Conservation (phyloP, 2,797 vertebrate species). For the Sebastes paucispinis region DNA sequence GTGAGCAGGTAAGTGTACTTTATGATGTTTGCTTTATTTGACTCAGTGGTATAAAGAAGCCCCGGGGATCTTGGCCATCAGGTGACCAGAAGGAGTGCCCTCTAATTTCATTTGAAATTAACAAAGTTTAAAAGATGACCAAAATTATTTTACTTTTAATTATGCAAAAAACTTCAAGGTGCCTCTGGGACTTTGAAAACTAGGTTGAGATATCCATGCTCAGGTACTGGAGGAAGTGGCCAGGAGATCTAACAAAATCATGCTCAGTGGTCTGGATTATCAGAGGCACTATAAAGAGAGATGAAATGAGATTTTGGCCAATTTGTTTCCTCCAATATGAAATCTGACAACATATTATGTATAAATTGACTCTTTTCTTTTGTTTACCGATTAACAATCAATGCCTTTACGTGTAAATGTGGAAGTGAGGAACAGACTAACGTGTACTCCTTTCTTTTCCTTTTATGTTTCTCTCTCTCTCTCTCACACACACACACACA, state of each 20-base stretch:
- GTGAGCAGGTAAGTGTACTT: background rate
- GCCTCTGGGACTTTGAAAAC: background rate
- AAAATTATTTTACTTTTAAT: slow-evolving; percentile 15
- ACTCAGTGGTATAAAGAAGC: background rate
- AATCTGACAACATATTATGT: background rate
- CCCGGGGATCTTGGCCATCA: background rate
- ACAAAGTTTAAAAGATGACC: background rate
- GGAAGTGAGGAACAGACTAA: background rate
- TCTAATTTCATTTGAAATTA: background rate
- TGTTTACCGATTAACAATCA: background rate
- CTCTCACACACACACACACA: background rate
- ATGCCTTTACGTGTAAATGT: background rate
- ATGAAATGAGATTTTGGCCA: background rate
- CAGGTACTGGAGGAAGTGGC: background rate
- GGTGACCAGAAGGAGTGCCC: background rate
- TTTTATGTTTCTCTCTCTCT: background rate
- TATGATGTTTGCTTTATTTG: background rate
- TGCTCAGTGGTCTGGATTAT: background rate
- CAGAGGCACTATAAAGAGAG: background rate
- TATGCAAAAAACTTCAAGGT: background rate
- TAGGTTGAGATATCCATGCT: background rate
- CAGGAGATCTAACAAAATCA: background rate
- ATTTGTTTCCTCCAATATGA: background rate
- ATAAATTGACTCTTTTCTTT: background rate
- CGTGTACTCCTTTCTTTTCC: background rate